Evolutionary conservation across 2,113 vertebrate species (phyloP), one percentile per base, ranked within the genome.

Genomic region (Corythornis vintsioides): DNA sequence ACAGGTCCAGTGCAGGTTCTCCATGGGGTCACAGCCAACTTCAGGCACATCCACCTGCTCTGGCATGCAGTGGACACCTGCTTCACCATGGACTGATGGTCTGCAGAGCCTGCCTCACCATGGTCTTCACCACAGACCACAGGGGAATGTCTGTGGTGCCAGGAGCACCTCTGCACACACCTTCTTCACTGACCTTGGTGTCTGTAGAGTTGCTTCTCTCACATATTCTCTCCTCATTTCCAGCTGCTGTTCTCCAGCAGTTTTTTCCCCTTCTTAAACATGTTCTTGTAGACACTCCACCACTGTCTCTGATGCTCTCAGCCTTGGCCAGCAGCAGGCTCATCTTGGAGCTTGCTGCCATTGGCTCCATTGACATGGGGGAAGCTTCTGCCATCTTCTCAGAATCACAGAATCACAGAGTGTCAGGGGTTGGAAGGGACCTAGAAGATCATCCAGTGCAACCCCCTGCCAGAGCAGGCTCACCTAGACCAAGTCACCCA

Each of bases 221-320:
- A 8, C 29, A 33, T 43, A 2, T 10, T 43, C 40, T 43, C 47
- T 33, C 35, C 13, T 53, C 29, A 20, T 14, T 50, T 25, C 35
- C 6, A 14, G 26, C 15, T 61, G 43, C 33, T 18, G 28, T 31
- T 24, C 7, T 2, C 2, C 33, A 40, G 45, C 12, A 25, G 53
- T n/a, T 53, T 5, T 9, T 8, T 4, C 5, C 15, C 9, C 47
- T n/a, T 42, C 35, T 43, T 43, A 42, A 64, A 42, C 31, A 50
- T 7, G 13, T 20, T n/a, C 24, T 52, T 28, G 9, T 47, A 42
- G 48, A 42, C 29, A 22, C 3, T 1, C 22, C 42, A 21, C 29
- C 29, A 26, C 29, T 3, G 3, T 13, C 1, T 1, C 22, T 43
- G 22, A n/a, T 13, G 16, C 47, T 29, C 38, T 53, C 7, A 4